Base-by-base conservation (phyloP, 2,888 invertebrate species). In the Diplazon laetatorius region DNA sequence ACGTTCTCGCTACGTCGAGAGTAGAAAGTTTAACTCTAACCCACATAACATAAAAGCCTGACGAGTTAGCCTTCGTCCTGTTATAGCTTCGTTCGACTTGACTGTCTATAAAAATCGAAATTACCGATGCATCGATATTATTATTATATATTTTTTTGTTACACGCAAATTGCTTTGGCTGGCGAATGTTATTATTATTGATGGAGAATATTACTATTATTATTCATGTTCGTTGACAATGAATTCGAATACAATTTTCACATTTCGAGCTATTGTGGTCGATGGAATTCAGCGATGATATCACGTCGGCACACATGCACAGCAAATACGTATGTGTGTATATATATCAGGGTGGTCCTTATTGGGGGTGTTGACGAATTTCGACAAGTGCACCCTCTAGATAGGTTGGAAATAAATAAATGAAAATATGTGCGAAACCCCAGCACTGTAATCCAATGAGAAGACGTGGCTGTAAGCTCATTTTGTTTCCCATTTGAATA, bases 271-370 rank as follows among this genome's bases (percentile, higher is more conserved):
- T n/a, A 46, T 78, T 39, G 52, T 60, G n/a, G 22, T 73, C 75
- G 68, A 85, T 80, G 83, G 85, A 85, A 87, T 87, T 85, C 82
- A 81, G 82, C 79, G 87, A 88, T 89, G 89, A 89, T 86, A 87
- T 89, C 89, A 89, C 80, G 77, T 39, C 79, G 55, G 75, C 35
- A 73, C 78, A 77, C 22, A 59, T 57, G 42, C 59, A 55, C 20
- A 39, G 10, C 18, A 44, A 46, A 25, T n/a, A 25, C 39, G 37
- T 37, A 39, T 52, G 30, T 44, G n/a, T n/a, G n/a, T n/a, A n/a
- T n/a, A n/a, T n/a, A n/a, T n/a, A n/a, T n/a, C n/a, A n/a, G n/a
- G n/a, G n/a, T n/a, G n/a, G n/a, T n/a, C n/a, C n/a, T n/a, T n/a
- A n/a, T n/a, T n/a, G n/a, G n/a, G n/a, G n/a, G n/a, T n/a, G n/a